Conservation (phyloP, 2,888 invertebrate species). For the Prionchulus punctatus region DNA sequence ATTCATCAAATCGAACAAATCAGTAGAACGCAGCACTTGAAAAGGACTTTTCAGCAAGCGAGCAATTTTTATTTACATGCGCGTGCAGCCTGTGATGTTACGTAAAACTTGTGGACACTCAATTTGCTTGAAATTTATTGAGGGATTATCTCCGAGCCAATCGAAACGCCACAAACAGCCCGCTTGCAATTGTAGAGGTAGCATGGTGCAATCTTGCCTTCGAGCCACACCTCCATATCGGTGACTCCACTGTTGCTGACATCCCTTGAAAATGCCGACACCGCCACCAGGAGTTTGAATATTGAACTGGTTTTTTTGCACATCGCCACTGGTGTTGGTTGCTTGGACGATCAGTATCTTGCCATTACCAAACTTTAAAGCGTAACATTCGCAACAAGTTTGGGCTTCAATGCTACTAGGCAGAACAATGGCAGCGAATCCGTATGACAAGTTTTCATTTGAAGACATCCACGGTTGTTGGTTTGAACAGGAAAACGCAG, state of each 20-base stretch:
- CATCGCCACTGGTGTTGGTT: slow-evolving; percentile 14
- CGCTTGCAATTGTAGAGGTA: slow-evolving; percentile 7
- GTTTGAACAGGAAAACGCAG: slow-evolving; percentile 6
- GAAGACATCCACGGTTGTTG: slow-evolving; percentile 14
- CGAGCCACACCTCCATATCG: not conserved
- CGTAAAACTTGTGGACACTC: slow-evolving; percentile 6
- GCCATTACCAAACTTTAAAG: slow-evolving; percentile 10
- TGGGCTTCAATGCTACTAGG: not conserved
- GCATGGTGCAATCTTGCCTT: slow-evolving; percentile 4
- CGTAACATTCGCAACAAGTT: not conserved
- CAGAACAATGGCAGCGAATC: slow-evolving; percentile 15
- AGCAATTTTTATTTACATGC: no score
- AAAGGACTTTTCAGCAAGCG: no score
- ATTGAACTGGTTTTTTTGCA: slow-evolving; percentile 14
- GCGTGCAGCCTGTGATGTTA: not conserved
- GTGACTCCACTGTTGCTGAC: slow-evolving; percentile 3
- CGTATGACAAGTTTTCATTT: slow-evolving; percentile 12
- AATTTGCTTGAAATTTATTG: slow-evolving; percentile 10
- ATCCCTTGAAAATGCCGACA: slow-evolving; percentile 13
- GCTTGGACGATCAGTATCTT: slow-evolving; percentile 14
- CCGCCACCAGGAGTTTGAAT: slow-evolving; percentile 15
- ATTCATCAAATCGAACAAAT: no score
- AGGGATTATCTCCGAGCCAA: slow-evolving; percentile 15
- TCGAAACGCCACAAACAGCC: slow-evolving; percentile 14
- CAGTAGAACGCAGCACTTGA: no score